Percentiles rank a stretch among this genome's conserved stretches.
Conservation (phyloP, 2,113 vertebrate genomes). For the Neolamprologus toae region DNA sequence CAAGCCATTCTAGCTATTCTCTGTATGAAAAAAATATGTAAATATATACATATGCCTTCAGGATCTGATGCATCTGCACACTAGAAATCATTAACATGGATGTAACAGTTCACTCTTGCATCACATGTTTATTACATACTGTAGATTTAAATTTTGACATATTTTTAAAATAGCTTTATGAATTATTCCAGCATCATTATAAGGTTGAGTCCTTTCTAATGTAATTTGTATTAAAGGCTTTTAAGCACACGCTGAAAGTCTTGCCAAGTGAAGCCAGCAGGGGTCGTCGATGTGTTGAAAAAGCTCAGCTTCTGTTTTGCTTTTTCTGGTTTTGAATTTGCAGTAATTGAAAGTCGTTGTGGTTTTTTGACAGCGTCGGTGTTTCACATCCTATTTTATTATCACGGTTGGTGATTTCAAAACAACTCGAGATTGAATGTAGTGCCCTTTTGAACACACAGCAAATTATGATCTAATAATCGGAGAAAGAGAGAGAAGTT, state of each 20-base stretch:
- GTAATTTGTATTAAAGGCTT: neutral
- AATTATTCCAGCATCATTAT: neutral
- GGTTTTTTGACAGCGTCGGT: neutral
- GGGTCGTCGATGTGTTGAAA: neutral
- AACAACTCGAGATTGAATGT: neutral
- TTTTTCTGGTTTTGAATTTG: neutral
- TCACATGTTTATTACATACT: accelerated
- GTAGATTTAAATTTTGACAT: neutral
- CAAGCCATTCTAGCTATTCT: neutral
- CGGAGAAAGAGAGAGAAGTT: neutral
- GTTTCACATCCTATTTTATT: neutral
- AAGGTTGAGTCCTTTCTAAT: neutral
- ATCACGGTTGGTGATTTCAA: neutral
- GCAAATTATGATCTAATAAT: neutral
- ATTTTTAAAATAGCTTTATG: neutral
- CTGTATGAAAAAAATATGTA: neutral
- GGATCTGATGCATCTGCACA: neutral
- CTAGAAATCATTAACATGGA: neutral
- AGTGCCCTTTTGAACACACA: neutral
- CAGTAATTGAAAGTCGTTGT: neutral
- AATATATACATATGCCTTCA: neutral
- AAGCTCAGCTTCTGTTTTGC: accelerated
- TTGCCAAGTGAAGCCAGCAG: neutral
- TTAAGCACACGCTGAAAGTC: neutral
- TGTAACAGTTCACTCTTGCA: neutral